Percentiles rank a stretch among this genome's conserved stretches.
These are phyloP conservation scores for Darevskia mixta DNA, from an alignment of 2,797 vertebrate genomes.

Conservation along the genomic window DNA sequence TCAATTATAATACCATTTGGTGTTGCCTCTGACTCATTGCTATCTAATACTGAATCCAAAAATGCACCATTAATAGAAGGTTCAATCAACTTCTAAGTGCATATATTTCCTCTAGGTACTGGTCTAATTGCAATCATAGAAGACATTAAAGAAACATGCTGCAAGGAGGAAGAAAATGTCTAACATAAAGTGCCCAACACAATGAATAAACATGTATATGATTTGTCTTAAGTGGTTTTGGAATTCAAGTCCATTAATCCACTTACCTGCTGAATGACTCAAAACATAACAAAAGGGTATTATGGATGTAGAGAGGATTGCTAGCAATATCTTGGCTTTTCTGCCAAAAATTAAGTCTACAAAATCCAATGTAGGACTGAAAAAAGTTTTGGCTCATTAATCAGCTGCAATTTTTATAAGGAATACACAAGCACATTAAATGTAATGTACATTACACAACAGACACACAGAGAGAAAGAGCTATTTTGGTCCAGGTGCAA, in stretches of 20 bases:
- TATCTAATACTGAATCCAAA: slow-evolving; percentile 67
- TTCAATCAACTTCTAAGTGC: slow-evolving; percentile 76
- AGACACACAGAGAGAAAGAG: no score
- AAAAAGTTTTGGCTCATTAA: slow-evolving; percentile 24
- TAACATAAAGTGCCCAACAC: slow-evolving; percentile 59
- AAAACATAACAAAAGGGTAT: slow-evolving; percentile 36
- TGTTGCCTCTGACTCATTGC: slow-evolving; percentile 60
- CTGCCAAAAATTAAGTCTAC: slow-evolving; percentile 11
- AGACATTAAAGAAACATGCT: slow-evolving; percentile 74
- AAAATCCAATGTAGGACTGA: background rate
- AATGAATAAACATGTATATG: slow-evolving; percentile 71
- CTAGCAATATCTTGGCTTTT: background rate
- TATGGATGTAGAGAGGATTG: slow-evolving; percentile 22
- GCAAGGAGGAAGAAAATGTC: slow-evolving; percentile 70
- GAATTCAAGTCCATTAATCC: slow-evolving; percentile 72
- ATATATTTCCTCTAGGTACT: slow-evolving; percentile 76
- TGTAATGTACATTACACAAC: no score
- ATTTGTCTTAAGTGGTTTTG: slow-evolving; percentile 67
- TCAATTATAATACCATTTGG: slow-evolving; percentile 68
- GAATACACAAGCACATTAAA: background rate
- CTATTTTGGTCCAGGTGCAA: no score
- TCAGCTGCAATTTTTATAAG: background rate
- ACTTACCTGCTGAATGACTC: slow-evolving; percentile 58
- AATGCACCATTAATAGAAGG: slow-evolving; percentile 73
- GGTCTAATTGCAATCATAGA: slow-evolving; percentile 79